Base-by-base conservation (phyloP, 2,888 invertebrate species). In the Strigamia transsilvanica region DNA sequence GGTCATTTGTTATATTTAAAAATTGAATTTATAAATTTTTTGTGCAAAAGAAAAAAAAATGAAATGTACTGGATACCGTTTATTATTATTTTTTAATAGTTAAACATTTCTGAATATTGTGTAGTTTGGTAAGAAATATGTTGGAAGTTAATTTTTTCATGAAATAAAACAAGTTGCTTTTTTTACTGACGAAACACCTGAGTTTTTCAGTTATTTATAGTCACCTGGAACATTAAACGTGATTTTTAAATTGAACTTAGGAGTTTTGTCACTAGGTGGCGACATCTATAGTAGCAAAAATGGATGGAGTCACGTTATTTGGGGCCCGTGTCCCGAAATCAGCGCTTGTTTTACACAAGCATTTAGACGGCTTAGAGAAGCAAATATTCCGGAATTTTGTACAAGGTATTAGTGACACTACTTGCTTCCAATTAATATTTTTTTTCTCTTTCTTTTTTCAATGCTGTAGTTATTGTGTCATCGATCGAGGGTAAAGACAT, bases 401-500 rank as follows among this genome's bases (percentile, higher is more conserved):
- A n/a, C 56, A 56, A 56, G 56, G 56, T 56, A 56, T 51, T 18
- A 56, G 56, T 18, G 56, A 3, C 56, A 56, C 21, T 18, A n/a
- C 56, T 7, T 56, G 56, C 7, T 18, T 46, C 15, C n/a, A 7
- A 21, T n/a, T 56, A n/a, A 56, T 18, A 18, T 18, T 56, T 18
- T n/a, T n/a, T 51, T 73, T 18, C 4, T 73, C 15, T 13, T 9
- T 73, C 15, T 13, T 9, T 27, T 21, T 34, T 6, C 23, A 21
- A 34, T 34, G 34, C 13, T 38, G 7, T 4, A 77, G 78, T 77
- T 15, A 77, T 77, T 38, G 27, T 77, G 2, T 77, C 78, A 9
- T 77, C 78, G 7, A 38, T 77, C n/a, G 78, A 77, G 10, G 78
- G 78, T 15, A 77, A 77, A 38, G 78, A 27, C 32, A 27, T 77